Evolutionary conservation across 2,888 invertebrate genomes (phyloP), one percentile per base, ranked within the genome.

Genomic region (Prostheceraeus crozeri): DNA sequence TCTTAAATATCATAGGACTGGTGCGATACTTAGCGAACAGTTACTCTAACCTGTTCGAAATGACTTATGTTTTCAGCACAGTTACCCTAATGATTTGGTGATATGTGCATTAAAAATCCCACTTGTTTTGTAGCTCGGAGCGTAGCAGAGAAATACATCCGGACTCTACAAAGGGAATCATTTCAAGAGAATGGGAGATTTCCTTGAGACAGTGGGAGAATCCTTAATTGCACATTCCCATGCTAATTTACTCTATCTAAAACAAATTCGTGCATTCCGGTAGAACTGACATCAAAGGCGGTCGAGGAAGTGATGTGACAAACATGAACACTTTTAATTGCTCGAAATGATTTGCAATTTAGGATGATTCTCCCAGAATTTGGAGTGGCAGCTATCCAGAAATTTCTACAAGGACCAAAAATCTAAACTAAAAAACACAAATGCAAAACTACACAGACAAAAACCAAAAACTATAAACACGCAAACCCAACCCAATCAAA

Each of bases 161-260:
- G n/a, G 30, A 75, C 81, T 33, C 80, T 67, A 1, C 80, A 80
- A 66, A 74, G 67, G 69, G 62, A 67, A 53, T 82, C 83, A 1
- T 93, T 96, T 72, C 77, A 81, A 65, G 83, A 84, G 21, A 94
- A 94, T 93, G 93, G 90, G 1, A 77, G n/a, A n/a, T n/a, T n/a
- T n/a, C 94, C 1, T 82, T 89, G 80, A 89, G 86, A 0, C 85
- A 91, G 75, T 96, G 93, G 93, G 73, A 78, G 8, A 77, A 77
- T 35, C 83, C 83, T 64, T 99, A n/a, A 99, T 73, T 82, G 82
- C 65, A 98, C 98, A 0, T 81, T 84, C n/a, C 68, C 81, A 83
- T 69, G 80, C 82, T 57, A 72, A 79, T 0, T 96, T 91, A 74
- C 82, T 93, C 11, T 82, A n/a, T n/a, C n/a, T 83, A 65, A 84